Conservation (phyloP, 1,140 invertebrate genomes). For the Lutraria rhynchaena region DNA sequence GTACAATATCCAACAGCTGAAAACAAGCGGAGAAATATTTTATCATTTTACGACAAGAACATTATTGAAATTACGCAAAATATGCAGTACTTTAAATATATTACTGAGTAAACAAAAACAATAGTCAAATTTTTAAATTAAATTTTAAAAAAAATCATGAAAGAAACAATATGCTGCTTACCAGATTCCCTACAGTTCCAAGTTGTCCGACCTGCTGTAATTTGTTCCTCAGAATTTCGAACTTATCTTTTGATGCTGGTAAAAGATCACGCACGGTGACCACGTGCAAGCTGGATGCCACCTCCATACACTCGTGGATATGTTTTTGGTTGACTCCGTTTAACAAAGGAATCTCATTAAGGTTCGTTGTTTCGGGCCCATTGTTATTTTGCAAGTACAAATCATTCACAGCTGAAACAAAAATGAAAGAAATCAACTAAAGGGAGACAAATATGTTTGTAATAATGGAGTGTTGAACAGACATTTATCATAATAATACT, state of each 20-base stretch:
- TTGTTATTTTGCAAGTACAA: constrained; percentile 22
- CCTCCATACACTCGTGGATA: constrained; percentile 63
- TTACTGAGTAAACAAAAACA: no score
- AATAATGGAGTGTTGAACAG: not conserved
- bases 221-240: constrained; percentile 62
- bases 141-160: no score
- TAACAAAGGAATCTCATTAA: constrained; percentile 47
- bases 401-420: constrained; percentile 5
- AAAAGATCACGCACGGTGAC: constrained; percentile 64
- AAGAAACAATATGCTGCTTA: no score
- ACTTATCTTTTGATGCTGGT: constrained; percentile 61
- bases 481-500: no score
- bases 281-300: constrained; percentile 61
- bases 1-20: constrained; percentile 71
- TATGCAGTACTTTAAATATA: no score
- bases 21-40: constrained; percentile 32
- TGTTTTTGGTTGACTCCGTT: constrained; percentile 65
- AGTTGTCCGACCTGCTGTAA: constrained; percentile 67
- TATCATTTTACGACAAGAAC: no score
- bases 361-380: constrained; percentile 5
- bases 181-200: constrained; percentile 68
- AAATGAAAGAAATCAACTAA: no score
- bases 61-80: no score
- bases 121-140: no score
- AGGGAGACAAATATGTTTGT: no score